Evolutionary conservation across 53 echinoderm and acorn worm genomes (phyloP).

Genomic region (Stichopus horrens): DNA sequence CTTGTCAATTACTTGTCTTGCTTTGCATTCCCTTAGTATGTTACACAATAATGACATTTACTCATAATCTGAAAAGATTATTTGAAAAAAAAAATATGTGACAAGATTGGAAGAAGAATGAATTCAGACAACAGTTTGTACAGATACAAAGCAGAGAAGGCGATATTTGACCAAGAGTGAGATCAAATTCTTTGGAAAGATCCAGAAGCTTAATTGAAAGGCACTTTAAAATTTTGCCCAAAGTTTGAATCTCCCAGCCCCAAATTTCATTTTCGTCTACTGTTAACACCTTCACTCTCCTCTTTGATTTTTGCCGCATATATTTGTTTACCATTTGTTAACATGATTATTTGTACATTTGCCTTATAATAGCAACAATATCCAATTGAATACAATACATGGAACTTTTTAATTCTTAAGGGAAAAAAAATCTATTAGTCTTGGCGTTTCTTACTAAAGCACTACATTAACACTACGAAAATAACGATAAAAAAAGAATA

Average conservation of each 20-base stretch:
- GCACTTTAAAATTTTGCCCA: conserved; percentile 25
- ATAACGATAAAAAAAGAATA: conserved; percentile 21
- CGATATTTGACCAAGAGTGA: conserved; percentile 14
- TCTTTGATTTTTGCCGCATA: conserved; percentile 3
- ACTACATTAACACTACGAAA: conserved; percentile 48
- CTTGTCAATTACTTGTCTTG: no score
- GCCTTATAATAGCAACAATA: conserved; percentile 43
- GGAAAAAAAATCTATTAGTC: conserved; percentile 25
- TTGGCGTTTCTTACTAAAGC: conserved; percentile 29
- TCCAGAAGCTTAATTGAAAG: conserved; percentile 42
- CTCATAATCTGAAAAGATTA: no score
- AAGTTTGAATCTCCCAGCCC: background rate
- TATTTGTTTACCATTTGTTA: conserved; percentile 20
- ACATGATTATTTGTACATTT: conserved; percentile 26
- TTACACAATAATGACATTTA: no score
- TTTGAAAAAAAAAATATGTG: background rate
- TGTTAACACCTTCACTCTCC: background rate
- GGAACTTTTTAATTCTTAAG: conserved; percentile 20
- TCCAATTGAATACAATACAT: conserved; percentile 33
- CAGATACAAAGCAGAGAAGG: conserved; percentile 37
- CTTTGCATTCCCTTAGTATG: no score
- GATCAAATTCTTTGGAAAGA: conserved; percentile 27
- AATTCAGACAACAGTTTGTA: conserved; percentile 5
- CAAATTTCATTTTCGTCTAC: background rate
- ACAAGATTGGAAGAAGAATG: conserved; percentile 6